Conservation (phyloP, 2,113 vertebrate species). For the Pantherophis guttatus region DNA sequence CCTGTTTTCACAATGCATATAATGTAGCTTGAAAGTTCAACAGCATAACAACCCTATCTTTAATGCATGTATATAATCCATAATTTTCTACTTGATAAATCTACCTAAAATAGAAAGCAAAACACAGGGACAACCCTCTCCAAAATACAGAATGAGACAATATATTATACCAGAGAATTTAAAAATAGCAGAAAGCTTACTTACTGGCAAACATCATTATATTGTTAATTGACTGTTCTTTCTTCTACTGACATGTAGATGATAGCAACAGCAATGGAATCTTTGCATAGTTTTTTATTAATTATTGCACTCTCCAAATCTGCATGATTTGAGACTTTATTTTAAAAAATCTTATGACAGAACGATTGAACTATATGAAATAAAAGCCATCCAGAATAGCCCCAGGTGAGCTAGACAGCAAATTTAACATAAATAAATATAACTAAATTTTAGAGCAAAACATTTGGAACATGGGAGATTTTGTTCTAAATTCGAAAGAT, state of each 20-base stretch:
- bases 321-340: not conserved
- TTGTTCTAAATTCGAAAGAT: not conserved
- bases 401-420: not conserved
- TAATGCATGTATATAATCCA: not conserved
- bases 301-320: not conserved
- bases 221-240: not conserved
- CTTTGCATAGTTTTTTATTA: not conserved
- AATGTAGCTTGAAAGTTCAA: not conserved
- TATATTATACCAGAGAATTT: not conserved
- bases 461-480: not conserved
- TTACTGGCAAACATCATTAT: not conserved
- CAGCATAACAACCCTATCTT: not conserved
- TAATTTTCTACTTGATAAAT: not conserved
- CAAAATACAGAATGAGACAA: not conserved
- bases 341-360: not conserved
- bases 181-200: not conserved
- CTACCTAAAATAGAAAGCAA: not conserved
- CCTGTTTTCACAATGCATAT: not conserved
- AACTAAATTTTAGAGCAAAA: not conserved
- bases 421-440: not conserved
- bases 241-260: not conserved
- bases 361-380: not conserved
- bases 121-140: not conserved
- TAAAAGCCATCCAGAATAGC: not conserved
- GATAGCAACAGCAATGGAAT: not conserved